phyloP scores from a whole-genome alignment of 2,113 vertebrate species.

The Bubo blakistoni region DNA sequence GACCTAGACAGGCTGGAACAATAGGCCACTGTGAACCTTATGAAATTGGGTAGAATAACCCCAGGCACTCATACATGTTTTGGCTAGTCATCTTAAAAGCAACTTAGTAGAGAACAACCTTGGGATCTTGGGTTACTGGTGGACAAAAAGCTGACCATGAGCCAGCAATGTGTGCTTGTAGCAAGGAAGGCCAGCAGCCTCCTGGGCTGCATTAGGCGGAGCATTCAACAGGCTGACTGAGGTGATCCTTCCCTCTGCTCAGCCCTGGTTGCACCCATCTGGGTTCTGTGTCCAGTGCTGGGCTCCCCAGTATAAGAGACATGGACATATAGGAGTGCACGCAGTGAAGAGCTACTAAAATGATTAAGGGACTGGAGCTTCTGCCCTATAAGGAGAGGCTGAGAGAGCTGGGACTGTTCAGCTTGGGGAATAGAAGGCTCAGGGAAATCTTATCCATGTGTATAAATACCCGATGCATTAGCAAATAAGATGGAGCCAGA shows the following conservation, averaged over 20 bases:
- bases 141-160: neutral
- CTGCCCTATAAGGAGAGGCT: neutral
- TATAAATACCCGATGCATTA: neutral
- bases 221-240: neutral
- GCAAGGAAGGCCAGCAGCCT: neutral
- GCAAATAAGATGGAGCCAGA: neutral
- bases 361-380: neutral
- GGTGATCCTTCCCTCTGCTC: neutral
- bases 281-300: neutral
- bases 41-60: neutral
- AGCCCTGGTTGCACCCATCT: neutral
- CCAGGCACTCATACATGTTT: too few relatives aligned
- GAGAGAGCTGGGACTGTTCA: neutral
- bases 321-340: fast-evolving
- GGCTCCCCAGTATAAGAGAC: neutral
- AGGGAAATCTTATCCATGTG: neutral
- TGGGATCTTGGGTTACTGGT: too few relatives aligned
- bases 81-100: neutral
- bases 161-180: neutral
- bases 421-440: neutral
- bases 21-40: neutral
- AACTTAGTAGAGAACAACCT: neutral
- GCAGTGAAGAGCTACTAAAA: neutral
- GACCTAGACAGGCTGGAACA: neutral
- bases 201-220: neutral